Base-by-base conservation (phyloP, 2,797 vertebrate species). In the Darevskia nairensis region DNA sequence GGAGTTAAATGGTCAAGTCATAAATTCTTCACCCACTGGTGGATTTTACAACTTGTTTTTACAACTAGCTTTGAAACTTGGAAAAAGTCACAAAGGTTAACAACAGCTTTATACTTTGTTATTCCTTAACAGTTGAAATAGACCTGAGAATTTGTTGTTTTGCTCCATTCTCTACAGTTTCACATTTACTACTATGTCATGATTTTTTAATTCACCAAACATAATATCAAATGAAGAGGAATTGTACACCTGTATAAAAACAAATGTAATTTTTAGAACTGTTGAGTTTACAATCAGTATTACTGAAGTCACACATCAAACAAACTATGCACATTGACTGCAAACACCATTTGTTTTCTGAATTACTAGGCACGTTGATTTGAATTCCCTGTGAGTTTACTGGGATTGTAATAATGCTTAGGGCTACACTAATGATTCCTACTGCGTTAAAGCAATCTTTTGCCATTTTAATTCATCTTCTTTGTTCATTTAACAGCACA, bases 1-100 rank as follows among this genome's bases (percentile, higher is more conserved):
- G 95, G 96, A 96, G 95, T 93, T 94, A 96, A 95, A 95, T 94
- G 94, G 93, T 88, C 91, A 95, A 93, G 95, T 95, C 92, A 91
- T 95, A 96, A 95, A 96, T 94, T 86, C 89, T 78, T 94, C 94
- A 92, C 93, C 92, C 85, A 91, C 66, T 39, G 93, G 83, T 84
- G 84, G 83, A 84, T 94, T 96, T 95, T 96, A 92, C 86, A 90
- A 87, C 66, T 92, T 92, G 80, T 95, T 94, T 95, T 95, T 95
- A 91, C 92, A 92, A 55, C 89, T 91, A 78, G 91, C 94, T 95
- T 95, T 96, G 91, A 90, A 94, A 94, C 84, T 83, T 92, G 87
- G 93, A 94, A 95, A 85, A 95, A 92, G 82, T 91, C 88, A 90
- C 87, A 6, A 94, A 94, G 92, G 91, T 95, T 93, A 95, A 96